Conservation (phyloP, 1,140 invertebrate species). For the Luehdorfia chinensis region DNA sequence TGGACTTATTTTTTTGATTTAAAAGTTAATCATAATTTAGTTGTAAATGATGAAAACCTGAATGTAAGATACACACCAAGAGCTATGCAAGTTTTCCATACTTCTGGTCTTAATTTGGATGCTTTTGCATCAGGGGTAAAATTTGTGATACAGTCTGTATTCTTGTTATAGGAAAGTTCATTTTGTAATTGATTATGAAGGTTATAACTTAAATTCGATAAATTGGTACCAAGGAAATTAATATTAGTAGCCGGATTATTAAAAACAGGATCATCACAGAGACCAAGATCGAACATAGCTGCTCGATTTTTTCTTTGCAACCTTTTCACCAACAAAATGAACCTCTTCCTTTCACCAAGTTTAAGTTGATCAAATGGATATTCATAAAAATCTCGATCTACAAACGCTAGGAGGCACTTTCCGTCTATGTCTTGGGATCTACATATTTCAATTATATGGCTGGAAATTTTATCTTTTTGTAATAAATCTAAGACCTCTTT, state of each 20-base stretch:
- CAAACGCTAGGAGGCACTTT: conserved; percentile 64
- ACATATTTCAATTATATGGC: conserved; percentile 58
- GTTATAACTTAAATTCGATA: conserved; percentile 72
- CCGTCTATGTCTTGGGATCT: conserved; percentile 67
- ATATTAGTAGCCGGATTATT: conserved; percentile 66
- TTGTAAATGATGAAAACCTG: too few relatives aligned
- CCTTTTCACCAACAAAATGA: conserved; percentile 66
- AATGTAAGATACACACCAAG: conserved; percentile 53
- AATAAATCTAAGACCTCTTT: conserved; percentile 74
- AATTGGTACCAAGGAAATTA: conserved; percentile 70
- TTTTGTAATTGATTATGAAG: conserved; percentile 59
- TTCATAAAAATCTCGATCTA: conserved; percentile 72
- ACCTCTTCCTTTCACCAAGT: conserved; percentile 68
- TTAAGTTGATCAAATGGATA: conserved; percentile 66
- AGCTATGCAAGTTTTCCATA: conserved; percentile 76
- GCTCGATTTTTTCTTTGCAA: conserved; percentile 64
- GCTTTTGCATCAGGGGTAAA: conserved; percentile 65
- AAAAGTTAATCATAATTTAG: too few relatives aligned
- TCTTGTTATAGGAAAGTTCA: conserved; percentile 47
- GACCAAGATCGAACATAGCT: conserved; percentile 67
- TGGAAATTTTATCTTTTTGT: conserved; percentile 70
- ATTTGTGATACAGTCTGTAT: conserved; percentile 52
- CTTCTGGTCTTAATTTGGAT: conserved; percentile 71
- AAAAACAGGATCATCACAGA: conserved; percentile 56
- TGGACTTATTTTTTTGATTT: too few relatives aligned